phyloP scores from a whole-genome alignment of 2,888 invertebrate species.

The Aphelenchoides bicaudatus region DNA sequence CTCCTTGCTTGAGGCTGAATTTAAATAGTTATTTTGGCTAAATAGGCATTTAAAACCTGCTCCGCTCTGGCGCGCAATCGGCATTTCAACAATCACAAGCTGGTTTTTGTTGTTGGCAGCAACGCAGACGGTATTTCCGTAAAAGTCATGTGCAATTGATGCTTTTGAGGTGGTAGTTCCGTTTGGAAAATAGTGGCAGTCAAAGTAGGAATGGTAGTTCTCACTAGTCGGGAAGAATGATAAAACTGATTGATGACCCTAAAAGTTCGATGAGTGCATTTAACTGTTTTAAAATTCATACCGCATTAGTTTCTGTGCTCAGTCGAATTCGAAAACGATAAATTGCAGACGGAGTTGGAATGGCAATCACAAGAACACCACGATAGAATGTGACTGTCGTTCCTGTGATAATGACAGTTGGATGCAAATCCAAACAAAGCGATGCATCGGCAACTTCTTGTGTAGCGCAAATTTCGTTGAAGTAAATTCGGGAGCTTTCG shows the following conservation, averaged over 20 bases:
- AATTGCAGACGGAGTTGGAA: conserved; percentile 52
- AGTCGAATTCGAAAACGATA: conserved; percentile 42
- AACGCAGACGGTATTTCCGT: conserved; percentile 1
- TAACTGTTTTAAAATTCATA: not conserved
- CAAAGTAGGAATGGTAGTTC: conserved; percentile 33
- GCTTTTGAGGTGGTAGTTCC: not conserved
- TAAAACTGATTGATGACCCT: conserved; percentile 30
- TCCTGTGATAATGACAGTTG: conserved; percentile 46
- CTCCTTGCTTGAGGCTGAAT: not conserved
- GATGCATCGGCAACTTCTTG: conserved; percentile 38
- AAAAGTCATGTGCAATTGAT: not conserved
- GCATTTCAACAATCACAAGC: conserved; percentile 4
- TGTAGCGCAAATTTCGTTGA: conserved; percentile 46
- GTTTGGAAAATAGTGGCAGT: conserved; percentile 30
- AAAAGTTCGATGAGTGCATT: not conserved
- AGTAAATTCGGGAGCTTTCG: conserved; percentile 42
- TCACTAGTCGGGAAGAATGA: conserved; percentile 32
- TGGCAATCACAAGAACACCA: conserved; percentile 41
- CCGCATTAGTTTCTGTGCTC: not conserved
- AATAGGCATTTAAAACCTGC: too few species aligned
- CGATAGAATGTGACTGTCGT: conserved; percentile 30
- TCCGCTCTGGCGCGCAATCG: not conserved
- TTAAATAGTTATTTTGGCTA: too few species aligned
- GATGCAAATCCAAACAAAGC: conserved; percentile 48
- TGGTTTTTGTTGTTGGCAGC: conserved; percentile 14